phyloP scores from a whole-genome alignment of 1,140 invertebrate genomes.

The Lepidotrigona ventralis region DNA sequence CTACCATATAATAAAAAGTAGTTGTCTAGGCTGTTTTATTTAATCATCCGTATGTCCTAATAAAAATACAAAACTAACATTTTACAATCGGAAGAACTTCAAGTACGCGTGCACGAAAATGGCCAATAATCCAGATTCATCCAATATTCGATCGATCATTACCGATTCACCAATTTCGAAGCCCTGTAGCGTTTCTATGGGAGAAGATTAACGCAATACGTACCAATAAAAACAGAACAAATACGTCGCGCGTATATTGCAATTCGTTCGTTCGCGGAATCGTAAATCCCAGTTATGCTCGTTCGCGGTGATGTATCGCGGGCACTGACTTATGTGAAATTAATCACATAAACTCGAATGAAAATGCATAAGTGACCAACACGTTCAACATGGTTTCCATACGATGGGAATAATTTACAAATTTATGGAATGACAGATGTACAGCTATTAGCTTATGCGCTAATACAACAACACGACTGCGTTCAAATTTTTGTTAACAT shows the following conservation, averaged over 20 bases:
- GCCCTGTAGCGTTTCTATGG: neutral
- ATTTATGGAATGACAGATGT: neutral
- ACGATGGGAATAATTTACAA: neutral
- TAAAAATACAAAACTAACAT: no score
- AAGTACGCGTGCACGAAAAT: no score
- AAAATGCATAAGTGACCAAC: neutral
- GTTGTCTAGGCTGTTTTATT: no score
- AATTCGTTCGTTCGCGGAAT: neutral
- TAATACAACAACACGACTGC: neutral
- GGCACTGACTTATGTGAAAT: neutral
- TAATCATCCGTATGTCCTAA: no score
- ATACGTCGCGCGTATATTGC: neutral
- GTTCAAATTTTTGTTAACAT: neutral
- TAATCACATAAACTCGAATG: neutral
- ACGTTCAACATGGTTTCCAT: neutral
- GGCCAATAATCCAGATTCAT: no score
- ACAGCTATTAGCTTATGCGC: neutral
- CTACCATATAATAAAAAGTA: no score
- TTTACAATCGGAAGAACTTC: no score
- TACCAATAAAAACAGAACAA: neutral
- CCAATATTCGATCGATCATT: neutral
- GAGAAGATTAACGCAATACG: neutral
- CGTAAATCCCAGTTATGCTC: neutral
- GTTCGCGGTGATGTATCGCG: neutral
- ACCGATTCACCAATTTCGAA: neutral